Conservation (phyloP, 1,140 invertebrate species). For the Drosophila lacteicornis region DNA sequence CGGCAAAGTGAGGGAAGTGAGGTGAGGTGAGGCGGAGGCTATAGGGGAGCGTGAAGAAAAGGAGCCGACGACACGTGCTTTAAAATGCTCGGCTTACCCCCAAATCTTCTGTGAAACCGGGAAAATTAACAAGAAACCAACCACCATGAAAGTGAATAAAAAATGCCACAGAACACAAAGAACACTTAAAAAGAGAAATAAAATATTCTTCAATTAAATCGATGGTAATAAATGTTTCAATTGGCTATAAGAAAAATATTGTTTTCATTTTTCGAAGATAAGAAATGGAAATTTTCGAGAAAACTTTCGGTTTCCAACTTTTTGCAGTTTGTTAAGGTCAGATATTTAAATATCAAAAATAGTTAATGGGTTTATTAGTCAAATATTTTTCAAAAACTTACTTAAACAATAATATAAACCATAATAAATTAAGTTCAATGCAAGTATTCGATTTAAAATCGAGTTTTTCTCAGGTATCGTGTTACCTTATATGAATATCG, state of each 20-base stretch:
- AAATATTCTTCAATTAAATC: not conserved
- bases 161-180: constrained; percentile 15
- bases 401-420: too few relatives aligned
- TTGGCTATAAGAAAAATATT: not conserved
- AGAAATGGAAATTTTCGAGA: not conserved
- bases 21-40: not conserved
- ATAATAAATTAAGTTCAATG: too few relatives aligned
- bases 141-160: constrained; percentile 48
- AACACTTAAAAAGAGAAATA: constrained; percentile 16
- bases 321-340: not conserved
- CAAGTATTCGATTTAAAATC: too few relatives aligned
- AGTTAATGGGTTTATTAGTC: not conserved
- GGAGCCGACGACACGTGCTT: constrained; percentile 63
- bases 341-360: too few relatives aligned
- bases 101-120: constrained; percentile 51
- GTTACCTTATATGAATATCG: too few relatives aligned
- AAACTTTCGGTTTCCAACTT: too few relatives aligned
- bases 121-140: constrained; percentile 62
- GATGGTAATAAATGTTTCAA: not conserved
- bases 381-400: too few relatives aligned
- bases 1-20: not conserved
- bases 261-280: not conserved
- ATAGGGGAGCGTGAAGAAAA: not conserved
- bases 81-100: constrained; percentile 57
- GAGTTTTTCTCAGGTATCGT: too few relatives aligned